These are phyloP conservation scores for Coryphaenoides rupestris DNA, from an alignment of 2,113 vertebrate species.

Conservation along the genomic window DNA sequence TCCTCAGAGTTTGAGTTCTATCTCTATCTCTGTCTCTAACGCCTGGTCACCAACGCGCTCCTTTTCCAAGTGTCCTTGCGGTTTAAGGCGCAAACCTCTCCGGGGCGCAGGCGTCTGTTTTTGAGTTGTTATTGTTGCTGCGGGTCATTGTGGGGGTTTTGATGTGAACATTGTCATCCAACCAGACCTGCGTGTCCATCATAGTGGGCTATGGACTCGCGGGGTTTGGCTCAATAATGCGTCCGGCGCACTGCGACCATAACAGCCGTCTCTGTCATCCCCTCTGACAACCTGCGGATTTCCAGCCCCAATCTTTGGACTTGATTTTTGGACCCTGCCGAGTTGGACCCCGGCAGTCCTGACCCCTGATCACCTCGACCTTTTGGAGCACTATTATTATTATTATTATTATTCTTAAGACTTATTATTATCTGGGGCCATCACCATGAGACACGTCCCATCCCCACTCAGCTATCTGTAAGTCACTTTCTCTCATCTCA, in stretches of 20 bases:
- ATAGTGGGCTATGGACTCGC: neutral
- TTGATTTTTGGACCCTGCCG: too few species aligned
- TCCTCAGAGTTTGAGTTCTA: constrained; percentile 22
- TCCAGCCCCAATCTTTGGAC: too few species aligned
- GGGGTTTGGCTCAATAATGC: neutral
- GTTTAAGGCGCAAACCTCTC: neutral
- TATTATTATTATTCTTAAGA: too few species aligned
- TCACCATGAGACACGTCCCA: constrained; percentile 67
- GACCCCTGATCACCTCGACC: too few species aligned
- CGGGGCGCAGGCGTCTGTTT: neutral
- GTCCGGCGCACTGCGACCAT: neutral
- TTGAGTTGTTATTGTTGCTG: neutral
- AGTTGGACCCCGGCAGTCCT: too few species aligned
- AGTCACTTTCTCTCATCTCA: constrained; percentile 37
- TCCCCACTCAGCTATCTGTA: constrained; percentile 71
- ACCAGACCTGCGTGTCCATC: constrained; percentile 3
- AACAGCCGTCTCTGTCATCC: constrained; percentile 2
- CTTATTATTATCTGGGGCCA: constrained; percentile 6
- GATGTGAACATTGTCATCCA: constrained; percentile 21
- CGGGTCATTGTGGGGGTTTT: neutral
- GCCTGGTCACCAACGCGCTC: too few species aligned
- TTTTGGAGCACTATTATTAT: neutral
- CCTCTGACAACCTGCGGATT: constrained; percentile 18
- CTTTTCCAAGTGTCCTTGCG: constrained; percentile 53
- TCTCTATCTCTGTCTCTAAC: constrained; percentile 1